Evolutionary conservation across 2,113 vertebrate genomes (phyloP).

Genomic region (Scomber colias): DNA sequence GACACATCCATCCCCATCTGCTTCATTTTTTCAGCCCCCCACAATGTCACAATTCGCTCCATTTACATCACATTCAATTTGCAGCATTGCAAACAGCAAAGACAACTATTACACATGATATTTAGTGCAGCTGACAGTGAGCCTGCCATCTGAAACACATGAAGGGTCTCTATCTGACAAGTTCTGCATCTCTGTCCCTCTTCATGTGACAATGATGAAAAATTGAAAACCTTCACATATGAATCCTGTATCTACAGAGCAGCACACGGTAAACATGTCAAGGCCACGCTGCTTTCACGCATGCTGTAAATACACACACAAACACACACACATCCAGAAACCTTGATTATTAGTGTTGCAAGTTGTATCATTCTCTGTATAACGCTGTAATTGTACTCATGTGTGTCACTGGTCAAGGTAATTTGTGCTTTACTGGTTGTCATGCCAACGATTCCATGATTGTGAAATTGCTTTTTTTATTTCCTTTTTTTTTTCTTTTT

Average conservation of each 20-base stretch:
- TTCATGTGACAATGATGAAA: background rate
- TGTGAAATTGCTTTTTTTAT: background rate
- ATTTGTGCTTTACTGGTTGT: slow-evolving; percentile 13
- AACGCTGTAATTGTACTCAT: background rate
- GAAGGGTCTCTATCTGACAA: background rate
- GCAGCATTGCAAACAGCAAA: background rate
- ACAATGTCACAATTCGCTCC: background rate
- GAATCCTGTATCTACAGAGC: background rate
- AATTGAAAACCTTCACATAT: background rate
- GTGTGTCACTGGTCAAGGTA: background rate
- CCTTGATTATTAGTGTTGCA: background rate
- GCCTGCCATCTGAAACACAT: background rate
- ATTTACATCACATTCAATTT: background rate
- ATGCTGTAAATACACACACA: too few relatives aligned
- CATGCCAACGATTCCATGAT: slow-evolving; percentile 16
- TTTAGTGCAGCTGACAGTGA: background rate
- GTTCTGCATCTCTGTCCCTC: background rate
- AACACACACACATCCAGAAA: background rate
- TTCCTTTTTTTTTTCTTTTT: background rate
- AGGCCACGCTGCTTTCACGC: background rate
- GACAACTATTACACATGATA: background rate
- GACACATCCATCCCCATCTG: too few relatives aligned
- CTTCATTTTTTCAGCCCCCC: too few relatives aligned
- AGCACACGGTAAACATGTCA: background rate
- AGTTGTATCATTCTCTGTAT: background rate